Conservation (phyloP, 2,113 vertebrate genomes). For the Cepphus grylle region DNA sequence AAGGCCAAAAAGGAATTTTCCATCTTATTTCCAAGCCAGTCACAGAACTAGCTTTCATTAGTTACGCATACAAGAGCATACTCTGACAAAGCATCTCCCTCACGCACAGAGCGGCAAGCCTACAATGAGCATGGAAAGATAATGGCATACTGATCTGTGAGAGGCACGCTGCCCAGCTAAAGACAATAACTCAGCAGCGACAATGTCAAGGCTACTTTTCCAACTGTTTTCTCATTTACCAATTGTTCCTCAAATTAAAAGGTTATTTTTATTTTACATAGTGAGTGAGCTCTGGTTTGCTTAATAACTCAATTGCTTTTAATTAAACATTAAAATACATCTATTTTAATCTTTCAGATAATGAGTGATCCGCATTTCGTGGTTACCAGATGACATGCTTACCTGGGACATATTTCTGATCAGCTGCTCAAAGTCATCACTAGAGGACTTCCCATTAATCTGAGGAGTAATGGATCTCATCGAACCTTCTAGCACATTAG, state of each 20-base stretch:
- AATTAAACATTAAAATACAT: neutral
- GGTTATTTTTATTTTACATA: neutral
- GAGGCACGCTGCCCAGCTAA: neutral
- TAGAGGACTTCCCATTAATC: slow-evolving; percentile 74
- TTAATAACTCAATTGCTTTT: neutral
- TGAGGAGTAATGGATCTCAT: slow-evolving; percentile 55
- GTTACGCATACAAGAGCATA: neutral
- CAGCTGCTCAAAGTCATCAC: slow-evolving; percentile 84
- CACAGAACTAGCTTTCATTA: neutral
- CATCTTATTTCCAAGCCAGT: neutral
- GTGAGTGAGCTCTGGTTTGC: neutral
- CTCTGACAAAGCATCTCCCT: neutral
- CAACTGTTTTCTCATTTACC: neutral
- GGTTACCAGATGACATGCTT: neutral
- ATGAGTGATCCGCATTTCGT: neutral
- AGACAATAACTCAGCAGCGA: neutral
- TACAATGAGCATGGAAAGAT: neutral
- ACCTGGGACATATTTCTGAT: slow-evolving; percentile 94
- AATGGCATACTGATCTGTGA: neutral
- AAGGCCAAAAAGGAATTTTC: neutral
- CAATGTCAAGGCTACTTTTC: neutral
- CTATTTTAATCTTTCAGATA: neutral
- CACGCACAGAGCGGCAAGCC: neutral
- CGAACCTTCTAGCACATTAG: slow-evolving; percentile 63
- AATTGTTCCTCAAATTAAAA: neutral